Percentiles rank a stretch among this genome's conserved stretches.
These are phyloP conservation scores for Drosophila teissieri DNA, from an alignment of 1,140 invertebrate genomes.

Conservation along the genomic window DNA sequence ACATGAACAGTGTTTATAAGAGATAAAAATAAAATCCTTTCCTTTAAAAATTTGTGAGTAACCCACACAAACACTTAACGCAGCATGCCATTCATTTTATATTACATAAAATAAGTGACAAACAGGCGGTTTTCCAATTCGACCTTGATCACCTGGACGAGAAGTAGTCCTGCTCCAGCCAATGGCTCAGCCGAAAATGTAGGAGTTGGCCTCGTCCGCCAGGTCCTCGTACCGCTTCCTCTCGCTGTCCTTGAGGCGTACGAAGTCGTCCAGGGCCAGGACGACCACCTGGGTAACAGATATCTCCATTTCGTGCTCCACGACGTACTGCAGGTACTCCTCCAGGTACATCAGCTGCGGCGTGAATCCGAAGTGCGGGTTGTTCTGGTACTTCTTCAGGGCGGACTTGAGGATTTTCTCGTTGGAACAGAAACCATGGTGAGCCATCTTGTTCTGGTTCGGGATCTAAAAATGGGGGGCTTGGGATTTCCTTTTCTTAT, in stretches of 20 bases:
- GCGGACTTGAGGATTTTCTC: slow-evolving; percentile 35
- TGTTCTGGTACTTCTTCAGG: slow-evolving; percentile 16
- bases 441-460: slow-evolving; percentile 13
- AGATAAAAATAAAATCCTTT: no score
- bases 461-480: not conserved
- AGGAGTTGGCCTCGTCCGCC: not conserved
- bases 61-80: no score
- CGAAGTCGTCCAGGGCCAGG: slow-evolving; percentile 8
- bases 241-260: not conserved
- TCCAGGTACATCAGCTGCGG: slow-evolving; percentile 38
- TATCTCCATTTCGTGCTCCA: no score
- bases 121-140: not conserved
- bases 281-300: not conserved
- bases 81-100: not conserved
- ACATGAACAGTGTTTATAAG: no score
- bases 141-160: not conserved
- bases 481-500: not conserved
- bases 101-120: not conserved
- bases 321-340: slow-evolving; percentile 8
- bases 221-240: slow-evolving; percentile 1
- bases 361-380: not conserved
- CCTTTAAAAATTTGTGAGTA: no score
- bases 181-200: not conserved
- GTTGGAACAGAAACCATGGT: slow-evolving; percentile 40
- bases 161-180: no score